These are phyloP conservation scores for Rhingia campestris DNA, from an alignment of 2,888 invertebrate species.

Conservation along the genomic window DNA sequence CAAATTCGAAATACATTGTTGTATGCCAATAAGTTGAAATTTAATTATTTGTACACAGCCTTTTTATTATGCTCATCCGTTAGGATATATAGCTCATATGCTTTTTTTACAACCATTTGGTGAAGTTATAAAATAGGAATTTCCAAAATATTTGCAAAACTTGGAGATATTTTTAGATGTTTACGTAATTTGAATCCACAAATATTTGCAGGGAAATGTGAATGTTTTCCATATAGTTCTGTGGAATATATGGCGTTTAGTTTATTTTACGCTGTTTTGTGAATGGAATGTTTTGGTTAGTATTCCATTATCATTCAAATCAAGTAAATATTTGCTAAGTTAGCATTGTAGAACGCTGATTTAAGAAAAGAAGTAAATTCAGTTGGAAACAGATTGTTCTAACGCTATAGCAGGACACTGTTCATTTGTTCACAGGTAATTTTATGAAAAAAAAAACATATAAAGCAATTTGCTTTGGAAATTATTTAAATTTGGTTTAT, in stretches of 20 bases:
- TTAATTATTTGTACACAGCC: constrained; percentile 13
- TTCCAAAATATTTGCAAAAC: constrained; percentile 31
- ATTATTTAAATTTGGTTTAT: no score
- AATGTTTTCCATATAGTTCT: constrained; percentile 37
- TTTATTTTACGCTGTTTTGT: not conserved
- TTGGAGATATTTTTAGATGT: constrained; percentile 79
- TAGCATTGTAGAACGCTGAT: not conserved
- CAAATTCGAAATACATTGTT: constrained; percentile 58
- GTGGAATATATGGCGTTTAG: constrained; percentile 12
- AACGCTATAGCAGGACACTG: no score
- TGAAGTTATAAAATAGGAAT: constrained; percentile 5
- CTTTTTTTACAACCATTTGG: not conserved
- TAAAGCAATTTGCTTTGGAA: no score
- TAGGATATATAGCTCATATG: not conserved
- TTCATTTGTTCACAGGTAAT: no score
- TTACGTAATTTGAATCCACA: constrained; percentile 79
- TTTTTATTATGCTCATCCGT: not conserved
- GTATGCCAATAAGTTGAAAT: constrained; percentile 9
- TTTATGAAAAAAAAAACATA: no score
- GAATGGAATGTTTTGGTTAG: not conserved
- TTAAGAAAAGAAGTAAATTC: no score
- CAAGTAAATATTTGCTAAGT: not conserved
- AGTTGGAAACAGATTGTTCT: no score
- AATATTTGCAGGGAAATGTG: constrained; percentile 22
- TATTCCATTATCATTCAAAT: not conserved